Percentiles rank a stretch among this genome's conserved stretches.
phyloP scores from a whole-genome alignment of 2,797 vertebrate species.

The Takifugu ocellatus region DNA sequence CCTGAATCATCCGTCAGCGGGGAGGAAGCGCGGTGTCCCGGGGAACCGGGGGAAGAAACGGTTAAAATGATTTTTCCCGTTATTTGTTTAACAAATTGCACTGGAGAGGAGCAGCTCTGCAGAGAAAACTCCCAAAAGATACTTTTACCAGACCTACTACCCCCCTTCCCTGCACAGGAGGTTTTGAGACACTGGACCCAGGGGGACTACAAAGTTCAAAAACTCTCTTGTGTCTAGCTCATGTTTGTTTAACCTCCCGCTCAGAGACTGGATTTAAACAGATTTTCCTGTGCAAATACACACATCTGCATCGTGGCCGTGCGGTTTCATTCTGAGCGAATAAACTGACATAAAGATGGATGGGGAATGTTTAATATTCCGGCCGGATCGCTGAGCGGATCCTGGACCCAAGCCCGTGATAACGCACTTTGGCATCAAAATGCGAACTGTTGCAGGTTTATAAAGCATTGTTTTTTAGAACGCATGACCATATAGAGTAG shows the following conservation, averaged over 20 bases:
- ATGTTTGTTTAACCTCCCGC: background rate
- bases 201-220: background rate
- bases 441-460: too few relatives aligned
- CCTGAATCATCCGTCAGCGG: constrained; percentile 35
- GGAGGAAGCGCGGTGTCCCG: constrained; percentile 14
- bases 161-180: background rate
- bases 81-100: constrained; percentile 37
- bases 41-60: constrained; percentile 26
- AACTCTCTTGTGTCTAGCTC: background rate
- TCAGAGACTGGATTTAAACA: too few relatives aligned
- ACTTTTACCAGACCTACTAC: background rate
- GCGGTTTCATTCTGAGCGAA: too few relatives aligned
- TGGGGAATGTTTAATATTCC: too few relatives aligned
- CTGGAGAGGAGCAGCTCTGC: constrained; percentile 5
- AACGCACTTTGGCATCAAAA: too few relatives aligned
- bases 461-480: too few relatives aligned
- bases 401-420: too few relatives aligned
- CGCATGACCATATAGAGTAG: too few relatives aligned
- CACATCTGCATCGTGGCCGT: too few relatives aligned
- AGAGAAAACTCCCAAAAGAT: background rate
- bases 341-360: too few relatives aligned
- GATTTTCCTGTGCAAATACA: too few relatives aligned
- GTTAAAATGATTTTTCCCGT: constrained; percentile 1
- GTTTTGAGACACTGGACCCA: background rate
- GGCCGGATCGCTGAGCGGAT: too few relatives aligned